A percentile compares a stretch with the other conserved stretches of the same genome.
These are phyloP conservation scores for Ellobius talpinus DNA, from an alignment of 2,113 vertebrate genomes.

Conservation along the genomic window DNA sequence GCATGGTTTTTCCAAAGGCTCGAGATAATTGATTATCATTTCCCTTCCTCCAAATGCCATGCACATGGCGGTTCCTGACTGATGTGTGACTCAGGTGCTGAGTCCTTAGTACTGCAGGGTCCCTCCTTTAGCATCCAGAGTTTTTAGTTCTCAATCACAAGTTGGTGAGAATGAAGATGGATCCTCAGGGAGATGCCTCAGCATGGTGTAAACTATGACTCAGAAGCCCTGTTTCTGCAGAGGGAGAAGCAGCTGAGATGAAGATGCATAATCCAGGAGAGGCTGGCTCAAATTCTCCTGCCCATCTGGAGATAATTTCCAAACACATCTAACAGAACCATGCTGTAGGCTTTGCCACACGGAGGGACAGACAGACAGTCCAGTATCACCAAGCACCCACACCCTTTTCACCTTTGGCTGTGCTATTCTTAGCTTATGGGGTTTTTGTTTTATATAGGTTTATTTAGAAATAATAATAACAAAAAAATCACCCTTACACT, in stretches of 20 bases:
- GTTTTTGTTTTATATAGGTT: not conserved
- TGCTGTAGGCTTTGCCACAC: not conserved
- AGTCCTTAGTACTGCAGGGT: not conserved
- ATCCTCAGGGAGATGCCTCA: not conserved
- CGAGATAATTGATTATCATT: not conserved
- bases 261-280: not conserved
- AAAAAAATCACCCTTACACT: not conserved
- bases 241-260: not conserved
- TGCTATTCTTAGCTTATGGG: not conserved
- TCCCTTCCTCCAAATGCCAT: not conserved
- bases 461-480: not conserved
- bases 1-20: not conserved
- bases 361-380: not conserved
- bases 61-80: not conserved
- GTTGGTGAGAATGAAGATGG: not conserved
- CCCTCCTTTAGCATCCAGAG: not conserved
- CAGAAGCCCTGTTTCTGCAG: not conserved
- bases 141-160: not conserved
- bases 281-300: not conserved
- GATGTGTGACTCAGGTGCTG: too few species aligned
- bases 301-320: not conserved
- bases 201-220: not conserved
- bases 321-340: not conserved
- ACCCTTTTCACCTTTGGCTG: not conserved
- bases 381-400: not conserved